These are phyloP conservation scores for Hirundo rustica DNA, from an alignment of 2,797 vertebrate species.

Conservation along the genomic window DNA sequence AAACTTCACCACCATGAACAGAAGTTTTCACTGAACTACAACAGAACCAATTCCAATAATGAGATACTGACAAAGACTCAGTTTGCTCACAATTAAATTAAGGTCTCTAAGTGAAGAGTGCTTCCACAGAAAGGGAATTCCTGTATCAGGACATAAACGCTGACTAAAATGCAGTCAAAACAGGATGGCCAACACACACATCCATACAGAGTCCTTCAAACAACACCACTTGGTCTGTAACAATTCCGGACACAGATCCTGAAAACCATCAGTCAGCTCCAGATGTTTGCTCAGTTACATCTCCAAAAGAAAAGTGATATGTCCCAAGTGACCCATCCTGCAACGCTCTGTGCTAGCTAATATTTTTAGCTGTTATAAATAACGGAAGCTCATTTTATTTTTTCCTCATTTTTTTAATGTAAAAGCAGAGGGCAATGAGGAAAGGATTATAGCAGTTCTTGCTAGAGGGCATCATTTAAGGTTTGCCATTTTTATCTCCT, in stretches of 20 bases:
- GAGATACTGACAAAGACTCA: background rate
- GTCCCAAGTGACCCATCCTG: background rate
- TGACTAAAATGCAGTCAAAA: background rate
- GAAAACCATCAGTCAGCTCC: background rate
- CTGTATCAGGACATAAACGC: background rate
- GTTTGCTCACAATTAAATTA: background rate
- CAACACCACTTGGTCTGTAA: background rate
- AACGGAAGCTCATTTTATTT: background rate
- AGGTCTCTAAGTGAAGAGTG: background rate
- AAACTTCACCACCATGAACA: background rate
- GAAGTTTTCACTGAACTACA: background rate
- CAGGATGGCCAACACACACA: background rate
- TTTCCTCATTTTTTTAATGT: background rate
- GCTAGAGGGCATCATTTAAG: background rate
- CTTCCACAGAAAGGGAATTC: background rate
- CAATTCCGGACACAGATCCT: background rate
- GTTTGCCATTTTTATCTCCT: background rate
- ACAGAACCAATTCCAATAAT: background rate
- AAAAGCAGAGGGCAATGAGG: background rate
- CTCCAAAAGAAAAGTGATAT: background rate
- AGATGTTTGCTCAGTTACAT: background rate
- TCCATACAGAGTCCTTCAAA: background rate
- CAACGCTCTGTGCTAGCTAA: background rate
- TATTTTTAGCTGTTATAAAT: background rate
- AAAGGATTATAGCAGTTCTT: background rate